Base-by-base conservation (phyloP, 2,888 invertebrate species). In the Ochropacha duplaris region DNA sequence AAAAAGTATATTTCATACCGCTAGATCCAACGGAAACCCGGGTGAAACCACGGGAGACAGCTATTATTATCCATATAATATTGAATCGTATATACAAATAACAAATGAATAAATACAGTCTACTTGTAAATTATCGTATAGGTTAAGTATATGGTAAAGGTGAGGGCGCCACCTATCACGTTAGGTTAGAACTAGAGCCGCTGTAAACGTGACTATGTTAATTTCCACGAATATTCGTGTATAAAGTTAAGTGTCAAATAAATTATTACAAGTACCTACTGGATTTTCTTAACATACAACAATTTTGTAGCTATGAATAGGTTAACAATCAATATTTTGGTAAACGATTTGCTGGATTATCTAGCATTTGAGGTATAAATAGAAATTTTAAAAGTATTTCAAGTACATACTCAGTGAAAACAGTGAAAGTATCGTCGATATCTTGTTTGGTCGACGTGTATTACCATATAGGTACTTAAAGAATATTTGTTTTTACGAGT, bases 141-240 rank as follows among this genome's bases (percentile, higher is more conserved):
- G 39, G n/a, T 16, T 39, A 14, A 39, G n/a, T 6, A 39, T 4
- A 5, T 39, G 28, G 39, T 14, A 39, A 39, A 39, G 39, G 39
- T 39, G 39, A 39, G 39, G 39, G 39, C 39, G 39, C 39, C 39
- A 39, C 39, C 44, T 44, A 44, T 44, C 44, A 44, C 44, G 44
- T 19, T 44, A 19, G 44, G 8, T 44, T 2, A 44, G 19, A 44
- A 44, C 16, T 44, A 19, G 8, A 44, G 19, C 9, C 44, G 16
- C 19, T 6, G 19, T 1, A 36, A 34, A 34, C 14, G 34, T 34
- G 34, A 34, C 9, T n/a, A 36, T n/a, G n/a, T 36, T 9, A n/a
- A 31, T 1, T 31, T 9, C 9, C 34, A 34, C 12, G 14, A 36
- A 36, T 36, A 36, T n/a, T 36, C 36, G 36, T n/a, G 36, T n/a